Conservation (phyloP, 2,888 invertebrate genomes). For the Xylota sylvarum region DNA sequence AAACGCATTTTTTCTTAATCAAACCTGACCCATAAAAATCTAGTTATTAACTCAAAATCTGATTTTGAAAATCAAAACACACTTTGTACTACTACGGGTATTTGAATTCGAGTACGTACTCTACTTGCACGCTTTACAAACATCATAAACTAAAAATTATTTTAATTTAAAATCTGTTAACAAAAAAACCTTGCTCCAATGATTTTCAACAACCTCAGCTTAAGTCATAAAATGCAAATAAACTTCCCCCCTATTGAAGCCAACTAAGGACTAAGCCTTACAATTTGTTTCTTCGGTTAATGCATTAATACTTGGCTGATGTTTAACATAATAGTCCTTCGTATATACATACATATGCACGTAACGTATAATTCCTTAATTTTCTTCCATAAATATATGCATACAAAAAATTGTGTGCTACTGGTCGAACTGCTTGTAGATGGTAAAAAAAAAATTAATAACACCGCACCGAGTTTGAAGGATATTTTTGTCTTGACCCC, state of each 20-base stretch:
- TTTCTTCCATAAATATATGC: not conserved
- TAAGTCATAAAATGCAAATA: not conserved
- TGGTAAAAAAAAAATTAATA: constrained; percentile 46
- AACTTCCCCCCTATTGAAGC: not conserved
- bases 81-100: too few relatives aligned
- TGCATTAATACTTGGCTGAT: not conserved
- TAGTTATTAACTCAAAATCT: too few relatives aligned
- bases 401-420: not conserved
- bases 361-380: not conserved
- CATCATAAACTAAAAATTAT: not conserved
- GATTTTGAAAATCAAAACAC: too few relatives aligned
- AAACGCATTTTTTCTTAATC: too few relatives aligned
- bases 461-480: constrained; percentile 44
- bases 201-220: not conserved
- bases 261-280: not conserved
- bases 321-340: not conserved
- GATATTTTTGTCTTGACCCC: constrained; percentile 57
- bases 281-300: not conserved
- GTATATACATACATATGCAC: too few relatives aligned
- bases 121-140: too few relatives aligned
- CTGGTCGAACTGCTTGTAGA: constrained; percentile 1
- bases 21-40: too few relatives aligned
- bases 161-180: not conserved
- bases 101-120: not conserved
- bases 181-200: not conserved